Conservation (phyloP, 2,113 vertebrate species). For the human (Homo sapiens) region DNA sequence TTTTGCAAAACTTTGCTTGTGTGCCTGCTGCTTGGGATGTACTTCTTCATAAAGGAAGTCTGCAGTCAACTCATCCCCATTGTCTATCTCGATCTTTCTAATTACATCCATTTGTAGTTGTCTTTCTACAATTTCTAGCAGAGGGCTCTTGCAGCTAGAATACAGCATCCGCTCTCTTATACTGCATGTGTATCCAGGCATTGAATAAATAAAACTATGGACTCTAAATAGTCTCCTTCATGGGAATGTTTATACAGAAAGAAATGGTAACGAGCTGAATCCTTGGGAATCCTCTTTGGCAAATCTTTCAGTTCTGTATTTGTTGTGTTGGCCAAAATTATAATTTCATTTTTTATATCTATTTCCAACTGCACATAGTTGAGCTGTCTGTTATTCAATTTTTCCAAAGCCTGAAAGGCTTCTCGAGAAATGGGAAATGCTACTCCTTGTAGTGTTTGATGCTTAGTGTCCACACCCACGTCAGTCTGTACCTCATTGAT, state of each 20-base stretch:
- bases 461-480: conserved; percentile 93
- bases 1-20: conserved; percentile 96
- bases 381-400: conserved; percentile 89
- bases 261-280: conserved; percentile 96
- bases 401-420: conserved; percentile 91
- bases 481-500: conserved; percentile 94
- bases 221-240: conserved; percentile 97
- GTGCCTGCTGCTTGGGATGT: conserved; percentile 97
- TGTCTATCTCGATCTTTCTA: conserved; percentile 98
- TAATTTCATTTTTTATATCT: conserved; percentile 93
- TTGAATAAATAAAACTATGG: conserved; percentile 98
- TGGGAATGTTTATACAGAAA: conserved; percentile 98
- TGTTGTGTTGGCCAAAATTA: conserved; percentile 91
- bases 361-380: conserved; percentile 98
- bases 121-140: conserved; percentile 93
- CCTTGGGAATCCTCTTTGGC: conserved; percentile 94
- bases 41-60: conserved; percentile 98
- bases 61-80: conserved; percentile 94
- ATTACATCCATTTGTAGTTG: conserved; percentile 90
- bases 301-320: conserved; percentile 95
- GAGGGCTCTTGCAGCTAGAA: conserved; percentile 96
- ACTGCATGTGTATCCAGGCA: conserved; percentile 97
- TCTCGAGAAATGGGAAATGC: conserved; percentile 94
- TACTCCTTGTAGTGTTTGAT: conserved; percentile 96
- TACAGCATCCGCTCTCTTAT: conserved; percentile 98